Evolutionary conservation across 1,140 invertebrate genomes (phyloP).

Genomic region (Eulimnadia texana): DNA sequence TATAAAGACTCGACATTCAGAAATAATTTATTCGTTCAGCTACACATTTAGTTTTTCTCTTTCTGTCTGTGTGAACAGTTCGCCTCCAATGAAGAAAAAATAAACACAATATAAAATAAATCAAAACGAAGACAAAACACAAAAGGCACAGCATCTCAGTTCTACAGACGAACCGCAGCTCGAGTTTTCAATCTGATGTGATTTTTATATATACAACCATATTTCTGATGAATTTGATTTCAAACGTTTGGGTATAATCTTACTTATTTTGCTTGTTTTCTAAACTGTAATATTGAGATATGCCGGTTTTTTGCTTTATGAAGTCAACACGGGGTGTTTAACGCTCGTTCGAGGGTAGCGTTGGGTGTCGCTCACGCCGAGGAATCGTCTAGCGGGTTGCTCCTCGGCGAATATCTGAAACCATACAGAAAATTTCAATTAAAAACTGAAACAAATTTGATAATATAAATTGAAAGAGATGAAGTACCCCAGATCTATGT

Average conservation of each 20-base stretch:
- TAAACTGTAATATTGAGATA: not conserved
- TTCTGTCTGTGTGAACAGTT: no score
- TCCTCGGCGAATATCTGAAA: not conserved
- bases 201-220: no score
- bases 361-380: not conserved
- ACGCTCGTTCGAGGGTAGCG: no score
- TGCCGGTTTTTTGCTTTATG: no score
- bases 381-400: not conserved
- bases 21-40: no score
- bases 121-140: not conserved
- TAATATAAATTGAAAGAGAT: not conserved
- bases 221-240: no score
- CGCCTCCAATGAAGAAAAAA: not conserved
- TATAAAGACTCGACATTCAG: no score
- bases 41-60: no score
- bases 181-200: no score
- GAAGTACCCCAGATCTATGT: not conserved
- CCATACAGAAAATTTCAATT: not conserved
- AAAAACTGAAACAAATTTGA: not conserved
- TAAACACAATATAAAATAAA: not conserved
- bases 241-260: no score
- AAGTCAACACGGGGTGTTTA: no score
- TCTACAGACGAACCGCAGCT: no score
- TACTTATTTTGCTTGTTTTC: not conserved
- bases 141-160: constrained; percentile 1